Evolutionary conservation across 2,113 vertebrate genomes (phyloP), one percentile per base, ranked within the genome.

Genomic region (Anseranas semipalmata): DNA sequence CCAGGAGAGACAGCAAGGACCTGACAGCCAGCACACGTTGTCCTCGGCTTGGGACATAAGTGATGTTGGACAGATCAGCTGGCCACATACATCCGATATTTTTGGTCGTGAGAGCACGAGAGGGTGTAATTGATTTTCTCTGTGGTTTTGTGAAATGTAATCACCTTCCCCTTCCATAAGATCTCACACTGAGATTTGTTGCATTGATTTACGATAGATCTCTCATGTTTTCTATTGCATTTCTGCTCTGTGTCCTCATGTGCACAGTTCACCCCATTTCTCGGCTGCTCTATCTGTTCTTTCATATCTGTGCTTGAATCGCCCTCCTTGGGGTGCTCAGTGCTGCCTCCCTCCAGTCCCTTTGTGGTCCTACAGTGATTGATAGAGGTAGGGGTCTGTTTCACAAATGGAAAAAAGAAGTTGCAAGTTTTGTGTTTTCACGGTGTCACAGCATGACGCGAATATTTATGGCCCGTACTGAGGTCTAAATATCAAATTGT

Each of bases 351-450:
- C 18, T 53, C n/a, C 25, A 37, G 37, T 68, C 66, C 62, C 66
- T 7, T 15, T 0, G 0, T 20, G 24, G 15, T n/a, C 66, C 58
- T 41, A 10, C 20, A 10, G 0, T 10, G 30, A 11, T 21, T 33
- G 2, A 33, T 20, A 45, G n/a, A 89, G 15, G 33, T 35, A 33
- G 16, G 20, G 45, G 0, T 55, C 12, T 52, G 14, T 33, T 67
- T 58, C 52, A 35, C 8, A 2, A 74, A 41, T 10, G 22, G 37
- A 67, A 32, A 24, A 27, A 59, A 72, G 7, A 59, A 48, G 12
- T 33, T 62, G 18, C 60, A 21, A 35, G 13, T 45, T 55, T 13
- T 86, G 16, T 58, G 15, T 60, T 91, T 59, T 46, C 16, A 1
- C 53, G 39, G 45, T 68, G 28, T 14, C 59, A 41, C 48, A 41